phyloP scores from a whole-genome alignment of 2,888 invertebrate genomes.

The Aquatica leii region DNA sequence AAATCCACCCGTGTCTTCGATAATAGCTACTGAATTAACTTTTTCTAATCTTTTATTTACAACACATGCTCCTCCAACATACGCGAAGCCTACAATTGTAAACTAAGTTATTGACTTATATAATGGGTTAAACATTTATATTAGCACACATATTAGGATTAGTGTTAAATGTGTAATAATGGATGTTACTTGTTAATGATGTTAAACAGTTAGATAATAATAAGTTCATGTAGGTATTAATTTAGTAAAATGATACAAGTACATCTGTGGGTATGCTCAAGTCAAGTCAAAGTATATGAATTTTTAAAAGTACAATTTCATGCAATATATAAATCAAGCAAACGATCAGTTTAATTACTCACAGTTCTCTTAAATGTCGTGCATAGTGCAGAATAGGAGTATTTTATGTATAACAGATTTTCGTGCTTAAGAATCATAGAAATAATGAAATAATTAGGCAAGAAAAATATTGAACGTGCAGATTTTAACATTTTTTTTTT shows the following conservation, averaged over 20 bases:
- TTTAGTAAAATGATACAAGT: neutral
- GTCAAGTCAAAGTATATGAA: conserved; percentile 1
- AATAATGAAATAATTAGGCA: neutral
- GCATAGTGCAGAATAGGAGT: conserved; percentile 28
- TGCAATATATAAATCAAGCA: neutral
- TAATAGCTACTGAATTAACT: conserved; percentile 95
- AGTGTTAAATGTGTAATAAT: too few species aligned
- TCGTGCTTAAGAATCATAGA: conserved; percentile 18
- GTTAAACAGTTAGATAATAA: neutral
- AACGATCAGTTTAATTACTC: conserved; percentile 11
- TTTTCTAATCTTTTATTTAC: conserved; percentile 95
- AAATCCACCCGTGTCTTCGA: conserved; percentile 95
- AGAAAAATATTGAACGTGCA: conserved; percentile 27
- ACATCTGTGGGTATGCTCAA: neutral
- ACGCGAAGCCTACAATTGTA: conserved; percentile 83
- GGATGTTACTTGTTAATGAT: neutral
- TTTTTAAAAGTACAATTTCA: neutral
- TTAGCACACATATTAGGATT: too few species aligned
- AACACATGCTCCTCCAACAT: conserved; percentile 95
- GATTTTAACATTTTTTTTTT: conserved; percentile 12
- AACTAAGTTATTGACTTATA: neutral
- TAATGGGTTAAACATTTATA: too few species aligned
- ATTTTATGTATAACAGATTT: conserved; percentile 18
- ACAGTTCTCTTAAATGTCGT: conserved; percentile 10
- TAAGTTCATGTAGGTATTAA: neutral